phyloP scores from a whole-genome alignment of 2,797 vertebrate genomes.

The Pygocentrus nattereri region DNA sequence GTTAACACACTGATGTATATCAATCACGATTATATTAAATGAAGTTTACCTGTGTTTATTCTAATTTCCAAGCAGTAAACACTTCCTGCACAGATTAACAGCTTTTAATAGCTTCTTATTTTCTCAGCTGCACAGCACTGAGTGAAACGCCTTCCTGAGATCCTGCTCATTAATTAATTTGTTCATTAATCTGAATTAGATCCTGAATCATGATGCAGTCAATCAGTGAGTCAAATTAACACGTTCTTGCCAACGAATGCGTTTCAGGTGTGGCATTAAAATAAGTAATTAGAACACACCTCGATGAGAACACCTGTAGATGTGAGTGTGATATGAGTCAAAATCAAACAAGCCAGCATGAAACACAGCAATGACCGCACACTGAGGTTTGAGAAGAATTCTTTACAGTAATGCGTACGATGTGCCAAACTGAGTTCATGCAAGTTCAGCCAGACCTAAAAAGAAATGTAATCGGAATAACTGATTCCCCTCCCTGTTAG shows the following conservation, averaged over 20 bases:
- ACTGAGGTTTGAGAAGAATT: too few relatives aligned
- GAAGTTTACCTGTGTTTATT: background rate
- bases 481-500: background rate
- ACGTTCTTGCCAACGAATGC: background rate
- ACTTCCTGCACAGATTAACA: background rate
- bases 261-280: slow-evolving; percentile 7
- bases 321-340: slow-evolving; percentile 2
- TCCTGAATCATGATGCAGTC: slow-evolving; percentile 2
- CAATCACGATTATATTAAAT: too few relatives aligned
- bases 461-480: background rate
- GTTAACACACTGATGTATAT: too few relatives aligned
- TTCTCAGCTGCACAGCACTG: background rate
- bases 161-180: background rate
- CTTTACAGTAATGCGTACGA: background rate
- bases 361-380: background rate
- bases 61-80: background rate
- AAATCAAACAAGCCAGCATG: background rate
- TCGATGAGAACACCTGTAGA: background rate
- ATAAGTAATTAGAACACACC: slow-evolving; percentile 4
- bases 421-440: background rate
- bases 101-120: background rate
- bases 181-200: slow-evolving; percentile 13
- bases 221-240: background rate
- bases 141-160: background rate
- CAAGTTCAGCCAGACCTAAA: background rate